These are phyloP conservation scores for Noctua comes DNA, from an alignment of 2,888 invertebrate species.

Conservation along the genomic window DNA sequence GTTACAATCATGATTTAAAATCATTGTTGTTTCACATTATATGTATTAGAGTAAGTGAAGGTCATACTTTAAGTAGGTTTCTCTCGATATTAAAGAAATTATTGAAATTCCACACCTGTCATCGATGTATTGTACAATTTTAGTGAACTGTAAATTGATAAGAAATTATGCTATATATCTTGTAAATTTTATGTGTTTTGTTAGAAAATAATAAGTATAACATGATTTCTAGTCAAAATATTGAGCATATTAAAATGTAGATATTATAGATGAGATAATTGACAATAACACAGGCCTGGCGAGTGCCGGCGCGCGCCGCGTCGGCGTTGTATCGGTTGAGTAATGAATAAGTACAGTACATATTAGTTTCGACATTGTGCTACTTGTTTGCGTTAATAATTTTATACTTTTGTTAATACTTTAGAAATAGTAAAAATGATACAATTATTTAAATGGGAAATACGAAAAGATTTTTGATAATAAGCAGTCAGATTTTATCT, in stretches of 20 bases:
- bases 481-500: slow-evolving; percentile 65
- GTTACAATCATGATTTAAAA: slow-evolving; percentile 79
- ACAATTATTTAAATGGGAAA: slow-evolving; percentile 67
- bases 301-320: slow-evolving; percentile 68
- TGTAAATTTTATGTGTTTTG: slow-evolving; percentile 89
- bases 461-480: slow-evolving; percentile 59
- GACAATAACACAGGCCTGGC: slow-evolving; percentile 90
- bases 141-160: slow-evolving; percentile 87
- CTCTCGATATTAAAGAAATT: slow-evolving; percentile 73
- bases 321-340: slow-evolving; percentile 77
- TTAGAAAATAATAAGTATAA: slow-evolving; percentile 88
- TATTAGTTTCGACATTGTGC: slow-evolving; percentile 75
- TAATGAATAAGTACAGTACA: slow-evolving; percentile 84
- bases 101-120: slow-evolving; percentile 78
- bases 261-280: slow-evolving; percentile 88
- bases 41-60: slow-evolving; percentile 74
- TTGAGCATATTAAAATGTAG: slow-evolving; percentile 90
- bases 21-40: slow-evolving; percentile 77
- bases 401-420: slow-evolving; percentile 81
- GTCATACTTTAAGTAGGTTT: slow-evolving; percentile 75
- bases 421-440: slow-evolving; percentile 72
- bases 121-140: slow-evolving; percentile 89
- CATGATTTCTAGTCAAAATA: slow-evolving; percentile 91
- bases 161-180: slow-evolving; percentile 87
- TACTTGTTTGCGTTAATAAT: slow-evolving; percentile 81